These are phyloP conservation scores for Tridacna gigas DNA, from an alignment of 2,888 invertebrate genomes.

Conservation along the genomic window DNA sequence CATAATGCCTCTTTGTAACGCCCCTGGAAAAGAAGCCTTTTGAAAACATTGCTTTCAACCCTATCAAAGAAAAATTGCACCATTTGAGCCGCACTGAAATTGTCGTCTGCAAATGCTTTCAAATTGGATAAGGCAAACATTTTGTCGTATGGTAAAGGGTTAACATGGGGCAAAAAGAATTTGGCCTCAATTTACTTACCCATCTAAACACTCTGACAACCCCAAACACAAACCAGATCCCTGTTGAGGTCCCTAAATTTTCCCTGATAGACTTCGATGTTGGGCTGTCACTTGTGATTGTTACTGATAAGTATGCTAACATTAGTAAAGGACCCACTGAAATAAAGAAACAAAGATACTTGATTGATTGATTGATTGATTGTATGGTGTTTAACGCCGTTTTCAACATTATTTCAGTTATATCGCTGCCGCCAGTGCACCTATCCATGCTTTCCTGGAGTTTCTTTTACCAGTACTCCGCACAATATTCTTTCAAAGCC, in stretches of 20 bases:
- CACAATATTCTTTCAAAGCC: no score
- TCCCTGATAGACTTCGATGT: constrained; percentile 58
- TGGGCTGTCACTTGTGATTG: constrained; percentile 66
- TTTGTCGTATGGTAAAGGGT: not conserved
- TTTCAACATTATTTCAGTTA: no score
- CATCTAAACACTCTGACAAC: constrained; percentile 79
- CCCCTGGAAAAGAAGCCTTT: no score
- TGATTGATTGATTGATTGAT: no score
- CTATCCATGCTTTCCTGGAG: no score
- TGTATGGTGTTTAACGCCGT: no score
- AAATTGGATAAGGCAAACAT: not conserved
- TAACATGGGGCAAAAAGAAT: not conserved
- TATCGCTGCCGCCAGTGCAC: no score
- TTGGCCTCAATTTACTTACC: constrained; percentile 70
- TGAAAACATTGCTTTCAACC: no score
- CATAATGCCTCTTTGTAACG: no score
- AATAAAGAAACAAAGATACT: not conserved
- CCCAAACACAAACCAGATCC: constrained; percentile 78
- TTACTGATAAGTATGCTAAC: constrained; percentile 76
- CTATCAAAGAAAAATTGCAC: no score
- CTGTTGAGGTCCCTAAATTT: constrained; percentile 56
- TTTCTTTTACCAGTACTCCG: no score
- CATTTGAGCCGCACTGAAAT: no score
- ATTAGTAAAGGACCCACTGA: constrained; percentile 80
- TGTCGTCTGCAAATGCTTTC: not conserved